Evolutionary conservation across 1,140 invertebrate genomes (phyloP).

Genomic region (Drosophila pallidifrons): DNA sequence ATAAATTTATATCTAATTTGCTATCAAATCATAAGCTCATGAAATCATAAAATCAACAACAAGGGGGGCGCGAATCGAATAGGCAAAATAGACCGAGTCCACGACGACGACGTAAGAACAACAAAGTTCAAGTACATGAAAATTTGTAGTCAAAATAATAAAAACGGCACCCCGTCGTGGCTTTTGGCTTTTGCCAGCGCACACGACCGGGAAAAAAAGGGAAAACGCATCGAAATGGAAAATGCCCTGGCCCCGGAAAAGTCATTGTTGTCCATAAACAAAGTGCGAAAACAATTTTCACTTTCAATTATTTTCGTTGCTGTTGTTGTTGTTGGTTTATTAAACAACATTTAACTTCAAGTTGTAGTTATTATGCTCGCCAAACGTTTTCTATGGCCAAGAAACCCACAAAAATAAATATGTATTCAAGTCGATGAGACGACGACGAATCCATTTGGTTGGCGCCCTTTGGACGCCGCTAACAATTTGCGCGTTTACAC

Average conservation of each 20-base stretch:
- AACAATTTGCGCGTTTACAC: constrained; percentile 64
- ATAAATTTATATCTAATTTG: constrained; percentile 65
- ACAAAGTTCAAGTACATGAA: constrained; percentile 61
- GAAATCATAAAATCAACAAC: constrained; percentile 57
- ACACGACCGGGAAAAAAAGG: constrained; percentile 30
- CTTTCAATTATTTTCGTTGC: neutral
- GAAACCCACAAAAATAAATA: constrained; percentile 18
- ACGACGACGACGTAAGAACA: neutral
- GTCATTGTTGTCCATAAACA: constrained; percentile 18
- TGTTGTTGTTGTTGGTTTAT: neutral
- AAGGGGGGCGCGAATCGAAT: too few relatives aligned
- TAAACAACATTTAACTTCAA: constrained; percentile 18
- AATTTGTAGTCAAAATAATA: constrained; percentile 45
- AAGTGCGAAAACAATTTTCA: constrained; percentile 15
- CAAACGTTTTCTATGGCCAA: neutral
- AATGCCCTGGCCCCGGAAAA: constrained; percentile 6
- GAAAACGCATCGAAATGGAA: constrained; percentile 52
- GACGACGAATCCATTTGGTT: constrained; percentile 14
- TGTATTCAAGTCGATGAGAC: neutral
- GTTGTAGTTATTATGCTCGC: constrained; percentile 16
- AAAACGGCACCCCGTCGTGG: constrained; percentile 32
- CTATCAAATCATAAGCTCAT: constrained; percentile 76
- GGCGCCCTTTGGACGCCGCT: constrained; percentile 64
- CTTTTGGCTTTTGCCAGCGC: constrained; percentile 34
- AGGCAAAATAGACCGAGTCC: too few relatives aligned